Base-by-base conservation (phyloP, 2,113 vertebrate genomes). In the Poicephalus meyeri region DNA sequence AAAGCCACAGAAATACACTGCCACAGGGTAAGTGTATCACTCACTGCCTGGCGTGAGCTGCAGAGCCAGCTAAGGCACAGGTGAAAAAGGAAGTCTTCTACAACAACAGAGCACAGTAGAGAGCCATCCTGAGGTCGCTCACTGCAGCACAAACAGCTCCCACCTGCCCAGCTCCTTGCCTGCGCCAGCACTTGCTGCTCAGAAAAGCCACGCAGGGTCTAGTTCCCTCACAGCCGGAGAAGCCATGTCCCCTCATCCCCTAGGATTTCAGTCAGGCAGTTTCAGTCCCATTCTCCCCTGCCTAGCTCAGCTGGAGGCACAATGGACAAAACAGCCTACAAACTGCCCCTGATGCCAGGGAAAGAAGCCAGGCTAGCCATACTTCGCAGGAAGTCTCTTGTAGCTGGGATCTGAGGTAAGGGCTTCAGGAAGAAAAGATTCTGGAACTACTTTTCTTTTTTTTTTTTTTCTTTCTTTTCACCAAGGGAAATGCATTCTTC, bases 401-500 rank as follows among this genome's bases (percentile, higher is more conserved):
- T 49, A 46, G 50, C 55, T 74, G 20, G 16, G 68, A 3, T 70
- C 25, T 37, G 46, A 68, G 39, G 53, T 55, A 71, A 84, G 44
- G 68, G 60, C 41, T 80, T 71, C 13, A 49, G 42, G 31, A 60
- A 81, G 23, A 74, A 90, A 80, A 55, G 70, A 71, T 93, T 72
- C 11, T 8, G 2, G n/a, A n/a, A 20, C 28, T 49, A 24, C 24
- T 58, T 35, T 58, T 58, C 33, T n/a, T 63, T 86, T 50, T 23
- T 16, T 29, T 77, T 64, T 28, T 37, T 37, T 37, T 37, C 9
- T 37, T 23, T 28, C 52, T 80, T 29, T 25, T n/a, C 41, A 50
- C 19, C 16, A 52, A 37, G 44, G 16, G 82, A 86, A 86, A 91
- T 66, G 28, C 21, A 4, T 86, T 94, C 91, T 86, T 96, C 80